Evolutionary conservation across 2,113 vertebrate species (phyloP), one percentile per base, ranked within the genome.

Genomic region (Ginglymostoma cirratum): DNA sequence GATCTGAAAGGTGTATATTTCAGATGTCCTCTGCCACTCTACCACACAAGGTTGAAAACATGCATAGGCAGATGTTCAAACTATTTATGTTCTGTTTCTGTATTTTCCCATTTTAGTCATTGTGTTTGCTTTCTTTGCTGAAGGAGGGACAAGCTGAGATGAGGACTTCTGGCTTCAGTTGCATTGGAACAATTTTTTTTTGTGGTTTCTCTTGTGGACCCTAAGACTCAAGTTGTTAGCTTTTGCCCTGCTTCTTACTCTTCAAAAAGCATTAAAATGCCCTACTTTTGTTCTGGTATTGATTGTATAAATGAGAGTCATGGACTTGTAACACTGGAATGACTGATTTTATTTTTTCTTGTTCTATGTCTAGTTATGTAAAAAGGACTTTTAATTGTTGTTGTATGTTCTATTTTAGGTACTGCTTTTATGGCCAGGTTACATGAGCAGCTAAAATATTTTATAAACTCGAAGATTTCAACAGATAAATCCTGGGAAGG

Each of bases 341-440:
- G 67, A 34, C 76, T 34, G 23, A 61, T n/a, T 92, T 65, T n/a
- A n/a, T n/a, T 19, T 65, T 21, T 95, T 12, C 52, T 95, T 6
- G 34, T 48, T 34, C 55, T 78, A 42, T n/a, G 42, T 30, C 19
- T 8, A 1, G 66, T 93, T 67, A 34, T 61, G 38, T 6, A 67
- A 72, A 72, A 76, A 48, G 42, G 24, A 21, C 45, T 27, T 52
- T 72, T 55, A 19, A 67, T 70, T 12, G 12, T 83, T 24, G 48
- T 24, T 96, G 72, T 97, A 96, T 97, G 83, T 96, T 86, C 86
- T 27, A 10, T 5, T 96, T 96, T 97, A 99, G 99, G 99, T 95
- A 99, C 99, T 96, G 98, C 99, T 97, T 99, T 99, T 97, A 99
- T 99, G 99, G 99, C 97, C 96, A 98, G 98, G 96, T 98, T 99